Conservation (phyloP, 1,140 invertebrate species). For the Megalonaias nervosa region DNA sequence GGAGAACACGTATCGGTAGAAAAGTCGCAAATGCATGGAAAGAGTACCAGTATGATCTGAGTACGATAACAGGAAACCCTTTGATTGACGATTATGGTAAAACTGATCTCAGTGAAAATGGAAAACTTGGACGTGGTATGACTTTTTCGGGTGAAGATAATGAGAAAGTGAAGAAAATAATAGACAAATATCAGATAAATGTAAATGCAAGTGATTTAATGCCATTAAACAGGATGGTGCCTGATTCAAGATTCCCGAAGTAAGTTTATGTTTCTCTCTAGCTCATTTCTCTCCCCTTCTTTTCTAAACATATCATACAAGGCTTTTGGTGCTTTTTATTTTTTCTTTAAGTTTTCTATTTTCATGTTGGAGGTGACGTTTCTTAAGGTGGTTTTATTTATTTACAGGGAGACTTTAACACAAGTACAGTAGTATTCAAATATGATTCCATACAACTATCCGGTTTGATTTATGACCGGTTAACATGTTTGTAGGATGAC, state of each 20-base stretch:
- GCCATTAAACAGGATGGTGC: conserved; percentile 51
- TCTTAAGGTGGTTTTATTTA: too few relatives aligned
- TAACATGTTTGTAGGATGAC: too few relatives aligned
- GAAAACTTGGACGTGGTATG: conserved; percentile 31
- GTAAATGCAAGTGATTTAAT: conserved; percentile 49
- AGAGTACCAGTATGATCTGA: conserved; percentile 24
- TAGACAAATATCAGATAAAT: conserved; percentile 44
- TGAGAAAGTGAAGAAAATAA: conserved; percentile 4
- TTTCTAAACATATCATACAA: too few relatives aligned
- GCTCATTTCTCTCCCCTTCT: too few relatives aligned
- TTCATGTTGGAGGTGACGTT: too few relatives aligned
- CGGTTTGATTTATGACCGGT: too few relatives aligned
- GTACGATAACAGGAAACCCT: conserved; percentile 22
- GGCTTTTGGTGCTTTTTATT: too few relatives aligned
- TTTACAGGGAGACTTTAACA: too few relatives aligned
- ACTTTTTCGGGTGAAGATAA: conserved; percentile 29
- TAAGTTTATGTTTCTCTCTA: conserved; percentile 27
- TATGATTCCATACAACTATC: too few relatives aligned
- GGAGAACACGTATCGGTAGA: too few relatives aligned
- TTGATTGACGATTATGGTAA: conserved; percentile 39
- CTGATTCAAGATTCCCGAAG: conserved; percentile 47
- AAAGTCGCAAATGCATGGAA: conserved; percentile 5
- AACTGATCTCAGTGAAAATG: conserved; percentile 12
- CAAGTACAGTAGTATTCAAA: too few relatives aligned
- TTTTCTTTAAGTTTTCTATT: too few relatives aligned